Evolutionary conservation across 1,140 invertebrate species (phyloP).

Genomic region (Drosophila lacertosa): DNA sequence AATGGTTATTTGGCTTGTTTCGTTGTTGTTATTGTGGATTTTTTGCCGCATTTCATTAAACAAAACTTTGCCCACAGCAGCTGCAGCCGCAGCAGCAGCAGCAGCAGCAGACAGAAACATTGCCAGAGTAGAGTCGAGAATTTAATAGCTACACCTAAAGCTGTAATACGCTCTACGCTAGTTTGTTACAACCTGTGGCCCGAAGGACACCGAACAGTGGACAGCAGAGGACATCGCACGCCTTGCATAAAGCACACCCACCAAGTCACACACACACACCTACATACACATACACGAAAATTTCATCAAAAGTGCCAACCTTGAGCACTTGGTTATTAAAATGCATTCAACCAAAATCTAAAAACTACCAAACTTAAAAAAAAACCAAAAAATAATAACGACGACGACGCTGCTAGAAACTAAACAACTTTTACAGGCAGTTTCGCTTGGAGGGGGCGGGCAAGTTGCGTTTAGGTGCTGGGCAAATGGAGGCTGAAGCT

Average conservation of each 20-base stretch:
- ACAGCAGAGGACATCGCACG: constrained; percentile 43
- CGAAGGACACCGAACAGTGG: constrained; percentile 11
- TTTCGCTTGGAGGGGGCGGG: constrained; percentile 6
- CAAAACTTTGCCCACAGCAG: constrained; percentile 68
- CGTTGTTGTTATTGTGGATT: constrained; percentile 55
- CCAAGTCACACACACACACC: neutral
- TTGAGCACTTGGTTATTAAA: constrained; percentile 81
- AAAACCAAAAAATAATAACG: constrained; percentile 43
- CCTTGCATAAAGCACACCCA: constrained; percentile 48
- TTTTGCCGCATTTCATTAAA: constrained; percentile 81
- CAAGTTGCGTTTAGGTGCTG: constrained; percentile 16
- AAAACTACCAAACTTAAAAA: constrained; percentile 72
- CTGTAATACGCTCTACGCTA: constrained; percentile 48
- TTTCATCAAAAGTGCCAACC: constrained; percentile 80
- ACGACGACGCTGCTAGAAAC: constrained; percentile 46
- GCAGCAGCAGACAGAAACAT: constrained; percentile 28
- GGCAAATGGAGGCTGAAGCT: constrained; percentile 56
- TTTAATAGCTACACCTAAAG: constrained; percentile 73
- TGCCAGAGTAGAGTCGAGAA: constrained; percentile 52
- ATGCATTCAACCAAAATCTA: constrained; percentile 82
- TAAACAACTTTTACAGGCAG: constrained; percentile 43
- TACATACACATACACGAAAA: constrained; percentile 47
- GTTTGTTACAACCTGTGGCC: constrained; percentile 78
- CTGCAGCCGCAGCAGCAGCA: constrained; percentile 39
- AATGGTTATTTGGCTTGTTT: constrained; percentile 79